Evolutionary conservation across 1,140 invertebrate genomes (phyloP).

Genomic region (Harpegnathos saltator): DNA sequence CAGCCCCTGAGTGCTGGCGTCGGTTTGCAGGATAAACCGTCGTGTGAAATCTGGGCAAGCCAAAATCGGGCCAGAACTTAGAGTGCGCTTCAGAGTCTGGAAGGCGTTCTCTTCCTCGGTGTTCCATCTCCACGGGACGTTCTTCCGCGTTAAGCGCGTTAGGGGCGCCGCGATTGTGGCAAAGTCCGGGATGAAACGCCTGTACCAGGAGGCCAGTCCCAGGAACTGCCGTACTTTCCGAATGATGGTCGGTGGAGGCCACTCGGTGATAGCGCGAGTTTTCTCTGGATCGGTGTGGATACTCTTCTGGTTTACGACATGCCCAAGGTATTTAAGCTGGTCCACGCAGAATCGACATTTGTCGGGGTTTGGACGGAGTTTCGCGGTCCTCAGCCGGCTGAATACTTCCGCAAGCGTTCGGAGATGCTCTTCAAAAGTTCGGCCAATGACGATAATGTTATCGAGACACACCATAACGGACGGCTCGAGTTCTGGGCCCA

Average conservation of each 20-base stretch:
- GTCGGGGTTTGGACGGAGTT: neutral
- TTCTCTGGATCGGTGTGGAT: slow-evolving; percentile 80
- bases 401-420: neutral
- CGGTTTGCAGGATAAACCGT: neutral
- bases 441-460: slow-evolving; percentile 72
- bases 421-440: slow-evolving; percentile 68
- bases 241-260: slow-evolving; percentile 9
- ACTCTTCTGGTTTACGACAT: slow-evolving; percentile 74
- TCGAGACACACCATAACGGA: slow-evolving; percentile 73
- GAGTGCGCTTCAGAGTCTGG: neutral
- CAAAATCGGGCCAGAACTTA: neutral
- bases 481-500: slow-evolving; percentile 71
- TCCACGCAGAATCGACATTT: slow-evolving; percentile 25
- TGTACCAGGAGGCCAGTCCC: slow-evolving; percentile 82
- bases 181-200: slow-evolving; percentile 79
- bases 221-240: slow-evolving; percentile 82
- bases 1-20: slow-evolving; percentile 7
- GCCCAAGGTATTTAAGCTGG: slow-evolving; percentile 67
- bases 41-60: slow-evolving; percentile 21
- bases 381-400: neutral
- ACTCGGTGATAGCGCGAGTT: slow-evolving; percentile 71
- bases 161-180: slow-evolving; percentile 23
- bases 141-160: neutral
- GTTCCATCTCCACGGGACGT: slow-evolving; percentile 68
- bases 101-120: slow-evolving; percentile 65